Evolutionary conservation across 1,140 invertebrate genomes (phyloP).

Genomic region (Augochlora pura): DNA sequence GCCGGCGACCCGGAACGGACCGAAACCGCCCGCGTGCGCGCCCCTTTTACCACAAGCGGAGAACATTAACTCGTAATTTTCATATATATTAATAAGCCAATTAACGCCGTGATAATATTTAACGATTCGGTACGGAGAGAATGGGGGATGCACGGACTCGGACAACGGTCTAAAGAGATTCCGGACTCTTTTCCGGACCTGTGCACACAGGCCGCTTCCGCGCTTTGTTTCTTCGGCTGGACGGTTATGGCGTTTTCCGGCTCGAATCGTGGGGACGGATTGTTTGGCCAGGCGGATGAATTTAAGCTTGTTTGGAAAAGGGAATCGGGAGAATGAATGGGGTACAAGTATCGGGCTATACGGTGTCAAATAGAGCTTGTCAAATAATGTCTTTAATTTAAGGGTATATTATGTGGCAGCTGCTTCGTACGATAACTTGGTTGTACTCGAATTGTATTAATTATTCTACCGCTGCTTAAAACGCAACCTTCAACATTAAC

Average conservation of each 20-base stretch:
- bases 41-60: not conserved
- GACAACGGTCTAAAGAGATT: constrained; percentile 35
- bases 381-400: no score
- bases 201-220: constrained; percentile 15
- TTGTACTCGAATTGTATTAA: no score
- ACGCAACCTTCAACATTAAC: no score
- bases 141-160: constrained; percentile 18
- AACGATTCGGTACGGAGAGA: constrained; percentile 27
- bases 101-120: constrained; percentile 71
- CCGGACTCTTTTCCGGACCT: constrained; percentile 40
- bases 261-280: not conserved
- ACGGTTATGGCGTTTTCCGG: not conserved
- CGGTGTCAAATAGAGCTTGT: not conserved
- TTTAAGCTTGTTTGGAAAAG: not conserved
- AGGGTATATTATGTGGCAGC: no score
- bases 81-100: constrained; percentile 74
- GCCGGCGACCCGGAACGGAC: constrained; percentile 23
- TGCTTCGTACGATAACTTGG: no score
- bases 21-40: not conserved
- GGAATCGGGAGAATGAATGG: not conserved
- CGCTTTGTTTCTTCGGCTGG: constrained; percentile 26
- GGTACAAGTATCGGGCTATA: not conserved
- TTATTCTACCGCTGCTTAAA: no score
- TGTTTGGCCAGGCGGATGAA: not conserved
- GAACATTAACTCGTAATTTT: constrained; percentile 71